Percentiles rank a stretch among this genome's conserved stretches.
phyloP scores from a whole-genome alignment of 2,797 vertebrate genomes.

The Gephyroberyx darwinii region DNA sequence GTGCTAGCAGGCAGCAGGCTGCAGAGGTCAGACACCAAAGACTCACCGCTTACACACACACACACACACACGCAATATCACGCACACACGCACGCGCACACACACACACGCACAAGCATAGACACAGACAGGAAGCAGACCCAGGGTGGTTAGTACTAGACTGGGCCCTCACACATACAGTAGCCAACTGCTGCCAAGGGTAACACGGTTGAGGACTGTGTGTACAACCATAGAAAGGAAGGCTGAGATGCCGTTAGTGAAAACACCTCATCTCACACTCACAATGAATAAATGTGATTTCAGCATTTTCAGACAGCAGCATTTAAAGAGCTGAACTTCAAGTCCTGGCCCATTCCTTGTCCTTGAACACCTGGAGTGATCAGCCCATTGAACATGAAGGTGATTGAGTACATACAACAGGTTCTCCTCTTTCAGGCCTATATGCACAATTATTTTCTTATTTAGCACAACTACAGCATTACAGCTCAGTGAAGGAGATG shows the following conservation, averaged over 20 bases:
- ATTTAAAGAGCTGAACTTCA: constrained; percentile 58
- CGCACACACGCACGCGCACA: constrained; percentile 7
- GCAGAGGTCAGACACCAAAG: constrained; percentile 57
- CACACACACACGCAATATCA: neutral
- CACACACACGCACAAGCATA: constrained; percentile 42
- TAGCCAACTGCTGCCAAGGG: constrained; percentile 32
- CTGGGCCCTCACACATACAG: constrained; percentile 37
- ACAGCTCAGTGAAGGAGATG: constrained; percentile 57
- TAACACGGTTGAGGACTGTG: constrained; percentile 16
- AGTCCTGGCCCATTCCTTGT: constrained; percentile 70
- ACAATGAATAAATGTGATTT: constrained; percentile 43
- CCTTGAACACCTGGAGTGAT: constrained; percentile 62
- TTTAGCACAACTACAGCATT: constrained; percentile 46
- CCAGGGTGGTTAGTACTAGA: constrained; percentile 47
- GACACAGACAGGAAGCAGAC: constrained; percentile 49
- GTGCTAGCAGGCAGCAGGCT: constrained; percentile 65
- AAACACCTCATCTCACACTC: constrained; percentile 44
- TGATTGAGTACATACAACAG: constrained; percentile 36
- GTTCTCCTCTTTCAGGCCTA: constrained; percentile 28
- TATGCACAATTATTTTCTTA: constrained; percentile 36
- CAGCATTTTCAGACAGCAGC: constrained; percentile 67
- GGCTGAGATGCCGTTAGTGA: constrained; percentile 42
- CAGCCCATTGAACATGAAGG: constrained; percentile 43
- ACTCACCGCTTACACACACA: constrained; percentile 15
- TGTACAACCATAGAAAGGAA: constrained; percentile 41